Conservation (phyloP, 2,797 vertebrate species). For the Acrossocheilus fasciatus region DNA sequence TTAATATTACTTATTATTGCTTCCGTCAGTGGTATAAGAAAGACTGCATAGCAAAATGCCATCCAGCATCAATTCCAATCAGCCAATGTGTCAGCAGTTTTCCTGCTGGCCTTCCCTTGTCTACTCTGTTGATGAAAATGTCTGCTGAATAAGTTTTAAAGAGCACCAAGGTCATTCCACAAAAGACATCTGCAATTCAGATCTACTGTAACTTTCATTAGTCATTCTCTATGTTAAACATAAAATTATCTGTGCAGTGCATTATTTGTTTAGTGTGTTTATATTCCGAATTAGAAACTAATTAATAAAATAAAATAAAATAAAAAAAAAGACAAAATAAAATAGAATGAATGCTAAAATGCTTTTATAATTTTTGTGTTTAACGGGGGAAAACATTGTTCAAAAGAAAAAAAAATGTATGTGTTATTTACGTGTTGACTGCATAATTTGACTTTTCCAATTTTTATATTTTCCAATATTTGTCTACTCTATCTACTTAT, state of each 20-base stretch:
- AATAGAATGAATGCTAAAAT: neutral
- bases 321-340: too few species aligned
- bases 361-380: too few species aligned
- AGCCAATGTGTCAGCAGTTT: constrained; percentile 51
- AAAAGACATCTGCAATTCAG: neutral
- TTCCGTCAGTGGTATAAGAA: neutral
- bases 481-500: neutral
- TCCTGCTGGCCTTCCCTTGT: constrained; percentile 5
- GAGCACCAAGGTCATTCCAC: constrained; percentile 43
- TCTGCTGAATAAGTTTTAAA: constrained; percentile 41
- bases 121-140: constrained; percentile 52
- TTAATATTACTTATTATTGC: neutral
- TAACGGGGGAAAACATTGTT: neutral
- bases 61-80: constrained; percentile 31
- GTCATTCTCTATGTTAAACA: neutral
- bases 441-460: neutral
- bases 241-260: neutral
- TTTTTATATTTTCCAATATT: neutral
- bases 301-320: neutral
- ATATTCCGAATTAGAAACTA: neutral
- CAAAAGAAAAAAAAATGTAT: neutral
- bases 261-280: neutral
- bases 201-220: neutral
- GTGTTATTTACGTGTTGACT: neutral
- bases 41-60: neutral